A percentile compares a stretch with the other conserved stretches of the same genome.
Conservation (phyloP, 2,888 invertebrate species). For the Andricus curvator region DNA sequence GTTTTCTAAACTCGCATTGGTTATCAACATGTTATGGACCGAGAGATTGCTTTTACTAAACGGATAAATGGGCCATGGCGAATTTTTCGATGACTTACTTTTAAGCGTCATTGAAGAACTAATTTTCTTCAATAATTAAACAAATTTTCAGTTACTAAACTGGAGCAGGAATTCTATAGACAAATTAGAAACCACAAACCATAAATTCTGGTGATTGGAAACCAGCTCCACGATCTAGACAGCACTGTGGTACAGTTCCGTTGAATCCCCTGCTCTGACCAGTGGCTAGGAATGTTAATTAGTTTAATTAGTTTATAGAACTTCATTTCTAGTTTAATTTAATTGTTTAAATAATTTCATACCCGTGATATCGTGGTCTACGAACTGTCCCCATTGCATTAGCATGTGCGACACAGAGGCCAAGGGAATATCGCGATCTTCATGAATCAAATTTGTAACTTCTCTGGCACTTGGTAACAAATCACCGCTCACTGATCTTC, state of each 20-base stretch:
- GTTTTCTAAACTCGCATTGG: too few relatives aligned
- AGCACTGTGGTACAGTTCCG: constrained; percentile 89
- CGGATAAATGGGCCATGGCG: neutral
- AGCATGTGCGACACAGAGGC: constrained; percentile 87
- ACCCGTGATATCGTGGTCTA: constrained; percentile 92
- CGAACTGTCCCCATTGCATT: constrained; percentile 95
- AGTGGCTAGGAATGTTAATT: constrained; percentile 78
- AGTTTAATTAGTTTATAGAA: constrained; percentile 37
- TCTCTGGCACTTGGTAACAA: constrained; percentile 87
- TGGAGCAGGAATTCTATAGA: neutral
- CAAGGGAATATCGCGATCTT: constrained; percentile 83
- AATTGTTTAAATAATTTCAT: constrained; percentile 26
- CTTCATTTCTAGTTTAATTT: neutral
- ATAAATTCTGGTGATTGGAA: constrained; percentile 83
- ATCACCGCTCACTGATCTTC: constrained; percentile 82
- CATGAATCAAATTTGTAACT: constrained; percentile 86
- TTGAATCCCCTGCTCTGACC: constrained; percentile 89
- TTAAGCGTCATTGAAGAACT: neutral
- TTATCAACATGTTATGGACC: too few relatives aligned
- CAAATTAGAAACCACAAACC: constrained; percentile 76
- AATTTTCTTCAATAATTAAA: neutral
- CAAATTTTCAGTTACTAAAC: neutral
- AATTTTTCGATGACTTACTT: neutral
- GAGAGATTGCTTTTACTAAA: too few relatives aligned
- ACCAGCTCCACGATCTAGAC: constrained; percentile 82